Evolutionary conservation across 2,113 vertebrate species (phyloP), one percentile per base, ranked within the genome.

Genomic region (Protobothrops mucrosquamatus): DNA sequence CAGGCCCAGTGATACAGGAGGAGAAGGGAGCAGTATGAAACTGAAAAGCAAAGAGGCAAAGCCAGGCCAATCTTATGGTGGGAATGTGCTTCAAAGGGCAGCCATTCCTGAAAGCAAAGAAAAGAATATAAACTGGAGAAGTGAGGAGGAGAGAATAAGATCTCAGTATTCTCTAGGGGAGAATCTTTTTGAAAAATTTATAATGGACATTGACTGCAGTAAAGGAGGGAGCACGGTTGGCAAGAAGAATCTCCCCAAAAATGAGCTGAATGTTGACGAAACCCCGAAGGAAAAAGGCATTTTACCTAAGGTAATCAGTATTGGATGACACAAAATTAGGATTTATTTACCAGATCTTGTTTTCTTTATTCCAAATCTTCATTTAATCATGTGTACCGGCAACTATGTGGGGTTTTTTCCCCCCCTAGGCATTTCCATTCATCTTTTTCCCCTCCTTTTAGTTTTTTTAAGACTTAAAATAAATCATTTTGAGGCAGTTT

Each of bases 1-100:
- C 95, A 96, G 93, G 43, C 96, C 97, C 1, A 39, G 94, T 0
- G 99, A 99, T 95, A 98, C 98, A 0, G 85, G 97, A 0, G 98
- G 97, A 5, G 98, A 98, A 97, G 97, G 98, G 59, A 95, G 97
- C 89, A 14, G 0, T 0, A 34, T 8, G 15, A 34, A 74, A 14
- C 12, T n/a, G 26, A 54, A 93, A 54, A 86, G 26, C 34, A 26
- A 85, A 39, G 6, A 91, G 64, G 20, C 89, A 20, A 86, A 90
- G 29, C 64, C 24, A 24, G 6, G 29, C 23, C 2, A 52, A 5
- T 34, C 6, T 8, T 20, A 64, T 81, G 15, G 0, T 0, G 87
- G 34, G 69, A 91, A 26, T 61, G 6, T 64, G 7, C 34, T 26
- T 91, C 55, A 48, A 9, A 94, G 89, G 1, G 0, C 61, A 39